Evolutionary conservation across 92 coral and sea anemone species (phyloP).

Genomic region (Palythoa grandiflora): DNA sequence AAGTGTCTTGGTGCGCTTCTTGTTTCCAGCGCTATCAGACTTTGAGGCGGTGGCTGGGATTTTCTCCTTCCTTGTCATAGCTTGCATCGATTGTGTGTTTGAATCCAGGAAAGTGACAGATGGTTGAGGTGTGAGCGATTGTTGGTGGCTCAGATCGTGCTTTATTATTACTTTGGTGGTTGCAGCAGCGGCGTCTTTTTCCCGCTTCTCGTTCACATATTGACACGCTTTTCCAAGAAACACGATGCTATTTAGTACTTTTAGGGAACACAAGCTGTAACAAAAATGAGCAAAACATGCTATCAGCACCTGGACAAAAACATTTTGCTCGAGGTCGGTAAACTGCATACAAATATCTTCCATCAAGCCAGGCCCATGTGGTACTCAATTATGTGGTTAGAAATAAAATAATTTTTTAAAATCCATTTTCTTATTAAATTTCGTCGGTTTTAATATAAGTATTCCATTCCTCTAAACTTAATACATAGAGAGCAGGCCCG

Average conservation of each 20-base stretch:
- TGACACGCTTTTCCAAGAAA: conserved; percentile 92
- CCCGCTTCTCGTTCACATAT: conserved; percentile 82
- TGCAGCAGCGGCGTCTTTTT: conserved; percentile 46
- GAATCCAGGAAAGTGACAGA: conserved; percentile 59
- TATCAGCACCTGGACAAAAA: background rate
- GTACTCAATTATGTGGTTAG: no score
- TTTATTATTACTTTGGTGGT: background rate
- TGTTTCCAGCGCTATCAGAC: conserved; percentile 48
- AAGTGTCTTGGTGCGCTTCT: conserved; percentile 76
- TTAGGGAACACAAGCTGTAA: conserved; percentile 85
- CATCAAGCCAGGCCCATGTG: no score
- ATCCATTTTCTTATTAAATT: no score
- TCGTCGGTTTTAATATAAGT: no score
- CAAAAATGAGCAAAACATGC: background rate
- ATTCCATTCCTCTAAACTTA: no score
- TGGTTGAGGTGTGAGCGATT: conserved; percentile 26
- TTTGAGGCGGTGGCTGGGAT: conserved; percentile 6
- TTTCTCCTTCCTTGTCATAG: conserved; percentile 39
- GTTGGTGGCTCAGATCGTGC: conserved; percentile 9
- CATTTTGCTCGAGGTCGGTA: no score
- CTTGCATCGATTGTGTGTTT: conserved; percentile 26
- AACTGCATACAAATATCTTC: no score
- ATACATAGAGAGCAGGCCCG: no score
- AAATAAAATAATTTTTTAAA: no score
- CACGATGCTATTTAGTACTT: conserved; percentile 94